Percentiles rank a stretch among this genome's conserved stretches.
These are phyloP conservation scores for Rhinoderma darwinii DNA, from an alignment of 2,113 vertebrate genomes.

Conservation along the genomic window DNA sequence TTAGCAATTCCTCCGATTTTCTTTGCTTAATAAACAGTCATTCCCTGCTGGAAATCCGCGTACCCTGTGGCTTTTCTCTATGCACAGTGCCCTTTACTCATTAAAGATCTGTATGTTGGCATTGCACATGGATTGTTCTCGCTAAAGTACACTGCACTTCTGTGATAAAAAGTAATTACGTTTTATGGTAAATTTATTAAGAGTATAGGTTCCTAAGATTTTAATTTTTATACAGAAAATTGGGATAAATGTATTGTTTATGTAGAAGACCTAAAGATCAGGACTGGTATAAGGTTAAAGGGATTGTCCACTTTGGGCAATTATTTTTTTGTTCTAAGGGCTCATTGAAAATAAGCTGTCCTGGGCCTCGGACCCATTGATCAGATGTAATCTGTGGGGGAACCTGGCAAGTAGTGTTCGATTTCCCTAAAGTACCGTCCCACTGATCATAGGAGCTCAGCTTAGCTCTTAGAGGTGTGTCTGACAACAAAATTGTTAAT, in stretches of 20 bases:
- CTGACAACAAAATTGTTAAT: too few species aligned
- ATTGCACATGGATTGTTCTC: not conserved
- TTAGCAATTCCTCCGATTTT: slow-evolving; percentile 46
- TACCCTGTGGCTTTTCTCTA: slow-evolving; percentile 15
- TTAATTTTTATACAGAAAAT: not conserved
- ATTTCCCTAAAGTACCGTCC: too few species aligned
- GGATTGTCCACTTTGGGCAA: not conserved
- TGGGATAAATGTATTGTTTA: not conserved
- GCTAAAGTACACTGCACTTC: not conserved
- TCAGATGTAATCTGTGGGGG: too few species aligned
- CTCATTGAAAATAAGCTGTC: too few species aligned
- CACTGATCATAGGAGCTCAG: too few species aligned
- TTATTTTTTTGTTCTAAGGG: too few species aligned
- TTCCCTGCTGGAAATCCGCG: slow-evolving; percentile 17
- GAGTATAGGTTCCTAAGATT: too few species aligned
- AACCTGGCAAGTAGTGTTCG: too few species aligned
- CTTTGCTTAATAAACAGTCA: slow-evolving; percentile 50
- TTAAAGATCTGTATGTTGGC: not conserved
- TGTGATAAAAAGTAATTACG: not conserved
- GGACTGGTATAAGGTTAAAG: not conserved
- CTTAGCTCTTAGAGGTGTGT: too few species aligned
- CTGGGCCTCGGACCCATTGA: too few species aligned
- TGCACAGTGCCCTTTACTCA: slow-evolving; percentile 34
- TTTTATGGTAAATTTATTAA: too few species aligned
- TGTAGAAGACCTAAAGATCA: not conserved